Evolutionary conservation across 2,113 vertebrate genomes (phyloP), one percentile per base, ranked within the genome.

Genomic region (Ciconia stormi): DNA sequence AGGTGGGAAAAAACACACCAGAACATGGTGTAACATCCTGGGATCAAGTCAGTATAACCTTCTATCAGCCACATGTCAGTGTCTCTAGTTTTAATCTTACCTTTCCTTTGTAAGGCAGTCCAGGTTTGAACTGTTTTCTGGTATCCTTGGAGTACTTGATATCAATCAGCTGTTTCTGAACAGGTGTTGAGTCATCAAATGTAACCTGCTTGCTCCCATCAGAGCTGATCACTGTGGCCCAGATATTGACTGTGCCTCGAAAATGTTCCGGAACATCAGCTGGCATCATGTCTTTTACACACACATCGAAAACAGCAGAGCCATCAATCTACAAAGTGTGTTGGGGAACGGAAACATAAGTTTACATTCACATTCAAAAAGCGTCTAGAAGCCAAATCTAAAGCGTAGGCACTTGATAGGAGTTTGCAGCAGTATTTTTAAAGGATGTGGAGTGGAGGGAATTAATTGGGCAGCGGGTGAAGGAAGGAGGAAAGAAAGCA

Each of bases 201-300:
- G 98, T 99, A 26, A 99, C 98, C 90, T 99, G 99, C 77, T 97
- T 98, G 96, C 98, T 99, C 50, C 99, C 99, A n/a, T 99, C 99
- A 6, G 95, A 93, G 55, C 98, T 98, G 82, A 93, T 98, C 74
- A 99, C 99, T 0, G 97, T 98, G 40, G 99, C 99, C 99, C 99
- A 99, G 95, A 99, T 99, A 98, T 95, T 99, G 67, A 99, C 98
- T 0, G 98, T 98, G 77, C 99, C 99, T 80, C 99, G 98, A 95
- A 99, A 99, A 91, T 99, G 99, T 76, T 99, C 99, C 0, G 99
- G 98, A 32, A 99, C 98, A 3, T 99, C 99, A 1, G 98, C 76
- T 0, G 99, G 99, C 99, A 99, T 99, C 99, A 99, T 99, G 89
- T 99, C 99, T n/a, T 96, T 99, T n/a, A 99, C 99, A 13, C 99